Percentiles rank a stretch among this genome's conserved stretches.
Conservation (phyloP, 2,113 vertebrate species). For the Marmota monax region DNA sequence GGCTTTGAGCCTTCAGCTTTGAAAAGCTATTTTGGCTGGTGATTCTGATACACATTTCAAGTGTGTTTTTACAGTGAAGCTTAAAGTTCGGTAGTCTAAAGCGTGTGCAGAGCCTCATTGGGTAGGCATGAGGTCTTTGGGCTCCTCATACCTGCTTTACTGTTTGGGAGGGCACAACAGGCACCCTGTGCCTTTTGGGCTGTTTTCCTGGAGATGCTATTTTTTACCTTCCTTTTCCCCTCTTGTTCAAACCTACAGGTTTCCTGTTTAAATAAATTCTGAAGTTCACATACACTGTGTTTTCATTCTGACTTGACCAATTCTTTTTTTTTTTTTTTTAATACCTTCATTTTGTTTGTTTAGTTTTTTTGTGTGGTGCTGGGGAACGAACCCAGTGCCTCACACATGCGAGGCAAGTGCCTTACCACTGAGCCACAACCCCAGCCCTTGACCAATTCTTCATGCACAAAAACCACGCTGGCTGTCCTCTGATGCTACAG, state of each 20-base stretch:
- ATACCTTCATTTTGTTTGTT: too few relatives aligned
- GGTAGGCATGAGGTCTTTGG: rapidly evolving
- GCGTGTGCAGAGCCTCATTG: rapidly evolving
- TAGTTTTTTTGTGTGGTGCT: too few relatives aligned
- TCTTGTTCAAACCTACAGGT: not conserved
- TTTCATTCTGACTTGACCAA: not conserved
- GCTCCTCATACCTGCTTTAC: not conserved
- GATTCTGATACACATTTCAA: rapidly evolving
- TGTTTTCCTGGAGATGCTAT: not conserved
- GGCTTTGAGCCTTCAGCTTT: not conserved
- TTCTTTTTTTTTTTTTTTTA: not conserved
- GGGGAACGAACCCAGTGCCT: too few relatives aligned
- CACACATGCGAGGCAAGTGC: too few relatives aligned
- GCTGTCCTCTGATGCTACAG: rapidly evolving
- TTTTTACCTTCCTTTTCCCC: not conserved
- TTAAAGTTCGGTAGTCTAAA: not conserved
- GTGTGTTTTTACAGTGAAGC: not conserved
- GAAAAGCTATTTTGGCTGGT: not conserved
- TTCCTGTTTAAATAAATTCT: constrained; percentile 68
- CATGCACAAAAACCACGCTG: rapidly evolving
- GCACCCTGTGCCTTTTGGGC: not conserved
- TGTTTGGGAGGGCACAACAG: rapidly evolving
- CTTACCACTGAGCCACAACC: too few relatives aligned
- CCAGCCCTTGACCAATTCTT: not conserved
- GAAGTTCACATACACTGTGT: not conserved